Conservation (phyloP, 2,797 vertebrate species). For the Carapus acus region DNA sequence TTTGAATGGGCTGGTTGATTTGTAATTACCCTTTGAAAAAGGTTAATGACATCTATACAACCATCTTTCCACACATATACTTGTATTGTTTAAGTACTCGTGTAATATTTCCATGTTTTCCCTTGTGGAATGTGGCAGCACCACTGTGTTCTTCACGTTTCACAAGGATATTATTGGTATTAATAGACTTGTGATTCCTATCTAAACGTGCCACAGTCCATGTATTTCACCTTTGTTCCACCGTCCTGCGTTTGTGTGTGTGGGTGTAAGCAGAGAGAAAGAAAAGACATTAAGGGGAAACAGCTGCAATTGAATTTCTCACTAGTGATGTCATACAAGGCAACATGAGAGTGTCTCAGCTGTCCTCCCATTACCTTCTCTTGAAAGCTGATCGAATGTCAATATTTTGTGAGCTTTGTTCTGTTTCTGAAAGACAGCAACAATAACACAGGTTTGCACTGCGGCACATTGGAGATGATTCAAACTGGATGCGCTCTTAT, state of each 20-base stretch:
- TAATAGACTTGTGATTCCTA: conserved; percentile 4
- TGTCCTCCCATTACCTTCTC: conserved; percentile 86
- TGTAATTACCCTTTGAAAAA: conserved; percentile 59
- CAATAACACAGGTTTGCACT: conserved; percentile 17
- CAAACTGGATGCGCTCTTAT: background rate
- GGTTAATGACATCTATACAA: conserved; percentile 64
- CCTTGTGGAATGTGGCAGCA: conserved; percentile 21
- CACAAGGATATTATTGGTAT: conserved; percentile 26
- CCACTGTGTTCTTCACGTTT: conserved; percentile 18
- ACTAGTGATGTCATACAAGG: background rate
- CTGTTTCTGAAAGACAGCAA: conserved; percentile 69
- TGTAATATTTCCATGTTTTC: conserved; percentile 33
- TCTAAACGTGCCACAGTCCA: background rate
- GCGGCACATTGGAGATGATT: background rate
- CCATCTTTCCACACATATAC: conserved; percentile 52
- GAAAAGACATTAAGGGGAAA: conserved; percentile 9
- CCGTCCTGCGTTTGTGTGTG: conserved; percentile 4
- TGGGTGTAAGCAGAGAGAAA: conserved; percentile 15
- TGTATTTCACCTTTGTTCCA: background rate
- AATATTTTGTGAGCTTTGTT: conserved; percentile 76
- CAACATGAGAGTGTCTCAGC: conserved; percentile 1
- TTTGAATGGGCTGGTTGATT: conserved; percentile 52
- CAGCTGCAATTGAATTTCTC: conserved; percentile 13
- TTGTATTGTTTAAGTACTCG: conserved; percentile 33
- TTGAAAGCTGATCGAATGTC: conserved; percentile 99